A percentile compares a stretch with the other conserved stretches of the same genome.
These are phyloP conservation scores for Pagrus major DNA, from an alignment of 2,113 vertebrate species.

Conservation along the genomic window DNA sequence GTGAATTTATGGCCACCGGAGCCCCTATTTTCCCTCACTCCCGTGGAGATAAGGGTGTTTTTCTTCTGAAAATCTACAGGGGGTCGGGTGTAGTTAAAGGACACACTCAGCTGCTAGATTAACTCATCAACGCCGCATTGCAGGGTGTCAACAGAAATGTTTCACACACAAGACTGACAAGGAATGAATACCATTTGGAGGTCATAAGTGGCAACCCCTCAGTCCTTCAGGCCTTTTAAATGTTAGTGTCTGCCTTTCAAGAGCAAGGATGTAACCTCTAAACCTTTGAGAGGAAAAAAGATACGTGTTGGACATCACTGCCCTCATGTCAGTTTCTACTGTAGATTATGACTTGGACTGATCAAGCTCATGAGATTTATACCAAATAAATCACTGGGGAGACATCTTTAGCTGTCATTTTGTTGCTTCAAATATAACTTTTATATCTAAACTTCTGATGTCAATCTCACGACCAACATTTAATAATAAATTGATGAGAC, in stretches of 20 bases:
- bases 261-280: constrained; percentile 81
- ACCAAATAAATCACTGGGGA: constrained; percentile 41
- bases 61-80: constrained; percentile 76
- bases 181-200: constrained; percentile 89
- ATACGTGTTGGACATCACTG: constrained; percentile 55
- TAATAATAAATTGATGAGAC: constrained; percentile 34
- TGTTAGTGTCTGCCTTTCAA: constrained; percentile 86
- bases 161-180: constrained; percentile 85
- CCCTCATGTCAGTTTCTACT: constrained; percentile 57
- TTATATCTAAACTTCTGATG: constrained; percentile 41
- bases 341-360: constrained; percentile 42
- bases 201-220: constrained; percentile 80
- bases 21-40: constrained; percentile 61
- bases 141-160: constrained; percentile 88
- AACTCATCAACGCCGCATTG: constrained; percentile 89
- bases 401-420: constrained; percentile 40
- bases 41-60: constrained; percentile 74
- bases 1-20: constrained; percentile 70
- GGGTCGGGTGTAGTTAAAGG: constrained; percentile 81
- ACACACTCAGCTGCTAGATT: constrained; percentile 90
- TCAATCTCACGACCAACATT: constrained; percentile 26
- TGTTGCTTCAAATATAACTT: constrained; percentile 51
- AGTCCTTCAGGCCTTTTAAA: constrained; percentile 83
- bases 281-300: constrained; percentile 75
- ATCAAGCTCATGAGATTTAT: constrained; percentile 39